Evolutionary conservation across 1,140 invertebrate species (phyloP).

Genomic region (Episyrphus balteatus): DNA sequence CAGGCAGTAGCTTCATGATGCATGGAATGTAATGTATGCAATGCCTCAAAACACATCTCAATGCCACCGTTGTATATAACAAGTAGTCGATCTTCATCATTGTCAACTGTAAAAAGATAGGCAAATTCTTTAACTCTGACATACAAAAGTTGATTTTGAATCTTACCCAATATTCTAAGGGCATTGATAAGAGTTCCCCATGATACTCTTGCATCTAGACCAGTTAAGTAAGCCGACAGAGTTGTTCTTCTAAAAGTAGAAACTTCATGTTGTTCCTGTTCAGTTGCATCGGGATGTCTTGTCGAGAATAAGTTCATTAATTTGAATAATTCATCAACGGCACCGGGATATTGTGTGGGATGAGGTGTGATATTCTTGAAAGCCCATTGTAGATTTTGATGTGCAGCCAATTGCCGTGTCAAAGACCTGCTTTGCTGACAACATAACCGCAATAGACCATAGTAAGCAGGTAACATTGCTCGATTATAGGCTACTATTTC

Average conservation of each 20-base stretch:
- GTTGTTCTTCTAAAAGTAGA: slow-evolving; percentile 70
- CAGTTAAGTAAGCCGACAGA: slow-evolving; percentile 68
- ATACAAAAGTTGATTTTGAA: not conserved
- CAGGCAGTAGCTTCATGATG: slow-evolving; percentile 87
- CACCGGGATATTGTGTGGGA: slow-evolving; percentile 80
- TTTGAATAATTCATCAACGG: slow-evolving; percentile 83
- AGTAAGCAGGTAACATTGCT: slow-evolving; percentile 89
- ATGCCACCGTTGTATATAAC: slow-evolving; percentile 81
- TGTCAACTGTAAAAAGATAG: slow-evolving; percentile 47
- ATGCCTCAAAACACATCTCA: slow-evolving; percentile 78
- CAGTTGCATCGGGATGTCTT: slow-evolving; percentile 60
- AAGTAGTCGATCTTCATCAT: slow-evolving; percentile 76
- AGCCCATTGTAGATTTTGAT: slow-evolving; percentile 93
- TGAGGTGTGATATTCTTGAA: slow-evolving; percentile 93
- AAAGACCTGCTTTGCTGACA: slow-evolving; percentile 78
- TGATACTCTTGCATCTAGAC: slow-evolving; percentile 36
- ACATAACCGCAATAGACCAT: slow-evolving; percentile 77
- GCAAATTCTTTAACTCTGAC: too few species aligned
- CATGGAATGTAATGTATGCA: slow-evolving; percentile 85
- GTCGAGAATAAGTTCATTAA: slow-evolving; percentile 75
- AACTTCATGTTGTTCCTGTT: slow-evolving; percentile 71
- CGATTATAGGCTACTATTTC: slow-evolving; percentile 89
- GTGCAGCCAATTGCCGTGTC: slow-evolving; percentile 72
- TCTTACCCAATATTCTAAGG: slow-evolving; percentile 58
- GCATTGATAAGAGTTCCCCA: slow-evolving; percentile 79